phyloP scores from a whole-genome alignment of 1,140 invertebrate genomes.

The Lepidurus couesii region DNA sequence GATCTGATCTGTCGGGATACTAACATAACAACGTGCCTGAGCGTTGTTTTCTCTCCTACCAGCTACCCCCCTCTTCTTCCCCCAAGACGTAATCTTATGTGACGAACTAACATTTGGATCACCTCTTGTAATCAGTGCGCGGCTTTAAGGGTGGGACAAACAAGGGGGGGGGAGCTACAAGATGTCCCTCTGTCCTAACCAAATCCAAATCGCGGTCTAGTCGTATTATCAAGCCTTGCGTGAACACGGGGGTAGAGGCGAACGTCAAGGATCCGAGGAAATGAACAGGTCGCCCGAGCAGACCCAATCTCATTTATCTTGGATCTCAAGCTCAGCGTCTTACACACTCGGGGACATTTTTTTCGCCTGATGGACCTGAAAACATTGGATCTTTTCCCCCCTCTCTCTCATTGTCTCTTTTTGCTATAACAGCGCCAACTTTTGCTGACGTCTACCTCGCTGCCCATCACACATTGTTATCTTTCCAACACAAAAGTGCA shows the following conservation, averaged over 20 bases:
- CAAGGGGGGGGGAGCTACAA: too few species aligned
- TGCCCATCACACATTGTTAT: constrained; percentile 12
- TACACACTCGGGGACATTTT: background rate
- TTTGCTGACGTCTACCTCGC: constrained; percentile 9
- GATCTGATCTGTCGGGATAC: background rate
- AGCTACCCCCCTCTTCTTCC: too few species aligned
- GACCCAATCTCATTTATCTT: constrained; percentile 4
- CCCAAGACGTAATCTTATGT: too few species aligned
- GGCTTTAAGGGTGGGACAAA: too few species aligned
- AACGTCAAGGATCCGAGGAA: background rate
- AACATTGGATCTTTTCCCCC: background rate
- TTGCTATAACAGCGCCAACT: constrained; percentile 10
- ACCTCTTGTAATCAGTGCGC: too few species aligned
- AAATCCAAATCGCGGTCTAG: background rate
- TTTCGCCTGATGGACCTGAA: background rate
- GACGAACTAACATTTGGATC: too few species aligned
- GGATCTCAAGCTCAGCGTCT: background rate
- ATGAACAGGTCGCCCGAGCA: constrained; percentile 8
- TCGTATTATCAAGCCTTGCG: background rate
- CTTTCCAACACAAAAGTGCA: background rate
- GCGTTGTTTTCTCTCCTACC: too few species aligned
- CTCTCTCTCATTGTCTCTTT: background rate
- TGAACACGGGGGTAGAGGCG: background rate
- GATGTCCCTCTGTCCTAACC: too few species aligned
- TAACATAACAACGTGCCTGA: too few species aligned